Evolutionary conservation across 1,140 invertebrate species (phyloP).

Genomic region (Platyscapa corneri): DNA sequence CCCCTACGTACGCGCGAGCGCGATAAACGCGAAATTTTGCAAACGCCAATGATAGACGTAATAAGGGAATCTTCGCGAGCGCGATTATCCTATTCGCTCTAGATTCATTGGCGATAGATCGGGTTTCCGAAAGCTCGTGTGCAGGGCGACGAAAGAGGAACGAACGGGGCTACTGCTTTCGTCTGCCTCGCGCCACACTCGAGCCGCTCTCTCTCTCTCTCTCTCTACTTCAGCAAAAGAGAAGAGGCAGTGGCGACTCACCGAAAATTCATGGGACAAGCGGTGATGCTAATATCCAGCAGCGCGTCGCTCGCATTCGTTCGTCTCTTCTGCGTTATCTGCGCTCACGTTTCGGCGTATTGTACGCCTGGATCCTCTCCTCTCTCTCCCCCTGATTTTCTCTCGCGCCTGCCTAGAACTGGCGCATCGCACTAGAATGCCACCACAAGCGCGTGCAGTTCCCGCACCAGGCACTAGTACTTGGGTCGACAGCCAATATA

Average conservation of each 20-base stretch:
- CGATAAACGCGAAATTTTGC: no score
- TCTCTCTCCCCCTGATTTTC: background rate
- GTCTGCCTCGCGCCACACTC: no score
- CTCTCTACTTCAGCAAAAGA: background rate
- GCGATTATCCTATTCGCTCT: no score
- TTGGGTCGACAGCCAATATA: background rate
- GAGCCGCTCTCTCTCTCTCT: no score
- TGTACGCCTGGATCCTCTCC: background rate
- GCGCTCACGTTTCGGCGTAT: constrained; percentile 34
- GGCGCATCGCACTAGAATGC: background rate
- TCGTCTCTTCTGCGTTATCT: background rate
- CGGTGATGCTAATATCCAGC: constrained; percentile 50
- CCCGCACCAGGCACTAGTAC: background rate
- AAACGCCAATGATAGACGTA: no score
- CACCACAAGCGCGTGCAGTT: background rate
- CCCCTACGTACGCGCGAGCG: constrained; percentile 41
- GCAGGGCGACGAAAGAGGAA: no score
- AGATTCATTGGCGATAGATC: no score
- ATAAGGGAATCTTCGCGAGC: no score
- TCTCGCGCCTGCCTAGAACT: background rate
- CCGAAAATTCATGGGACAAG: constrained; percentile 64
- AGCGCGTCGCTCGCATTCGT: constrained; percentile 45
- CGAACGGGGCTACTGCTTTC: no score
- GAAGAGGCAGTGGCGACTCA: constrained; percentile 48
- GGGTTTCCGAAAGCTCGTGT: no score